Base-by-base conservation (phyloP, 2,888 invertebrate species). In the Podotricha telesiphe region DNA sequence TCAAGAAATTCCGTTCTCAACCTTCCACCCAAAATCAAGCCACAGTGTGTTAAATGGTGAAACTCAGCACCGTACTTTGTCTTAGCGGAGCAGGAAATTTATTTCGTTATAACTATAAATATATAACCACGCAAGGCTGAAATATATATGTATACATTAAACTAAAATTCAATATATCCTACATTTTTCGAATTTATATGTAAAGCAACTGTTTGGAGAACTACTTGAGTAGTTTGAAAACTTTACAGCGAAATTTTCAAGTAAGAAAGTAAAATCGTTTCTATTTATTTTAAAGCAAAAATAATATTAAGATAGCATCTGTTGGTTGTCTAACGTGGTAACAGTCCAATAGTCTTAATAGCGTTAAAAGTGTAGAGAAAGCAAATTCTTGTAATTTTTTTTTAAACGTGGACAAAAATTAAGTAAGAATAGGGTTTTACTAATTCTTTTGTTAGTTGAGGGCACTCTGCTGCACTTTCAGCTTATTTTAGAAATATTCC, bases 171-270 rank as follows among this genome's bases (percentile, higher is more conserved):
- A 37, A 62, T 62, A 34, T 59, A 62, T n/a, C n/a, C n/a, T n/a
- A n/a, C n/a, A 17, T 48, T 50, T 62, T 62, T 48, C 19, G 34
- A 62, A 62, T 62, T 62, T 62, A 37, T 50, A 62, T 62, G 62
- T 50, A 62, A 62, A 62, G 48, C 62, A 62, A 62, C 62, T 50
- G 62, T 62, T 62, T 15, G 47, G 48, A 37, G 34, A 55, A 19
- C 48, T 34, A 50, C 62, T 62, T 50, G 62, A 20, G 62, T 37
- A 62, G 34, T 62, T 62, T 62, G 13, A 20, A 62, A 62, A 62
- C 37, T 62, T 62, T 37, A 34, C 19, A 62, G 62, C 15, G 37
- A 34, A 62, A 48, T 62, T 62, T 62, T 50, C 62, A 50, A 59
- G 19, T 62, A 37, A 48, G 10, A 34, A 37, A 50, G 34, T 50